Base-by-base conservation (phyloP, 2,888 invertebrate species). In the Diplazon laetatorius region DNA sequence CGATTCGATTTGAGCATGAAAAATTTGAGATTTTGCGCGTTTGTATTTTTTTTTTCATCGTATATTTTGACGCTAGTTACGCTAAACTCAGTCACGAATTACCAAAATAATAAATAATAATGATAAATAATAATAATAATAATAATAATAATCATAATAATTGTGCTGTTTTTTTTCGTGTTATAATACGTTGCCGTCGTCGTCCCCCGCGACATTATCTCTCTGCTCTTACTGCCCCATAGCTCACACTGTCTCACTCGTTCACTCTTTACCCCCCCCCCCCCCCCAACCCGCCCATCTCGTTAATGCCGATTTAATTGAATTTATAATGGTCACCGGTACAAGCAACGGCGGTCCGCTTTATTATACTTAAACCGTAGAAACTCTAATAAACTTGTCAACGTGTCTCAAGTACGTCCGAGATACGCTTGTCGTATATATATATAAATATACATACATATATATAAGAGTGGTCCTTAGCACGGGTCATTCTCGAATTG, bases 321-420 rank as follows among this genome's bases (percentile, higher is more conserved):
- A 69, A 73, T 73, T 68, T 59, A 59, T 70, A 73, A 30, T 44
- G 73, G 52, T 73, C 37, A n/a, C n/a, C n/a, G n/a, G n/a, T n/a
- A n/a, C n/a, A n/a, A n/a, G 57, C 16, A 14, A 39, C 60, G 68
- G 39, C 25, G 63, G 35, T 35, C 44, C 30, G 16, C 37, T 35
- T n/a, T 16, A 25, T 25, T 60, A 48, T 46, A 37, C 37, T 25
- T 25, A 10, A n/a, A 39, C 42, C 52, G 50, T 52, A 52, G 35
- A 71, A 62, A 62, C 42, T 60, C 39, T 74, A 78, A 78, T 78
- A 73, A 73, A 78, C 63, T 78, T 73, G 78, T 78, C 78, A 78
- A 76, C 76, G 75, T 76, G 52, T 69, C 25, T 68, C 59, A 52
- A 35, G 69, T 52, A 20, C 68, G 52, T 14, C n/a, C 25, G 35